Base-by-base conservation (phyloP, 2,888 invertebrate genomes). In the Trachelus iudaicus region DNA sequence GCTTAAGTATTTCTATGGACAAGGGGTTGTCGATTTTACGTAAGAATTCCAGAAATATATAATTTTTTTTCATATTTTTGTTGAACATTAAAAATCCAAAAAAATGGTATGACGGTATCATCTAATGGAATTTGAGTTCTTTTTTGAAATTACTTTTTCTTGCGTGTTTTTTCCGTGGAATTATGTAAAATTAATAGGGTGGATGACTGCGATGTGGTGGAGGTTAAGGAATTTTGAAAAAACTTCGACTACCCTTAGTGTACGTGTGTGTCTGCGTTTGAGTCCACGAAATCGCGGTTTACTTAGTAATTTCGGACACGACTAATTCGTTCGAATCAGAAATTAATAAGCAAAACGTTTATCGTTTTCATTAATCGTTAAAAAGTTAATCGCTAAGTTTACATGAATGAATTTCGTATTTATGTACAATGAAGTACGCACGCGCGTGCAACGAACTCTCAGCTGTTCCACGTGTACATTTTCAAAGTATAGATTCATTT, bases 341-440 rank as follows among this genome's bases (percentile, higher is more conserved):
- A 81, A 82, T 77, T 83, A 80, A 83, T 82, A 83, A 83, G 81
- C 83, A 80, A 83, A 83, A 77, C 78, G 75, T 15, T 56, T 56
- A 23, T 23, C 78, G 76, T 78, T 78, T 76, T 74, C 75, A 79
- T 83, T 81, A 80, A 79, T 79, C 74, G 75, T 75, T 74, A 78
- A 69, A 75, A 77, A 82, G 77, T 80, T 83, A 78, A 33, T 79
- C 79, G 74, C 40, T 71, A 78, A 76, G 69, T 79, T 76, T 74
- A 76, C 76, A 76, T 34, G 56, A 56, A 9, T 56, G 56, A 56
- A 15, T 56, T 56, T 56, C 23, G 56, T 23, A 56, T 23, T 56
- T 56, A 56, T 56, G 9, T 56, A 71, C 71, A 34, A 71, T 71
- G 71, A 71, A 71, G 30, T 34, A 71, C 71, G 71, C 71, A 23